Conservation (phyloP, 2,797 vertebrate species). For the Geotrypetes seraphini region DNA sequence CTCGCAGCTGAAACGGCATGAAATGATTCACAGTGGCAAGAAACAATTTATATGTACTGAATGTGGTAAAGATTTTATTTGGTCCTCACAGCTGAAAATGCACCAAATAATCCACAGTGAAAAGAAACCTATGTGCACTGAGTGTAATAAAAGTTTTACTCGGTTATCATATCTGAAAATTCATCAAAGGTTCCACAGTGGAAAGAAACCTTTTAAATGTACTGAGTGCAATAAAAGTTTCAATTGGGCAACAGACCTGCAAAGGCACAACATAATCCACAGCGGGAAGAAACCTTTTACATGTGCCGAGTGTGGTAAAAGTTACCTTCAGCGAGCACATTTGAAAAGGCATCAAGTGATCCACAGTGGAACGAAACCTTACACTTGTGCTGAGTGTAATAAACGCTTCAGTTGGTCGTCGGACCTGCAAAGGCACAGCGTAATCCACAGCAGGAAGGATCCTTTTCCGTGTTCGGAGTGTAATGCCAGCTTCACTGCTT, state of each 20-base stretch:
- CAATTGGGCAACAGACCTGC: no score
- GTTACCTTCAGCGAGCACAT: constrained; percentile 34
- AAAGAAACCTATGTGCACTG: constrained; percentile 32
- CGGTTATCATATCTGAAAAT: no score
- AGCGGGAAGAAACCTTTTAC: constrained; percentile 36
- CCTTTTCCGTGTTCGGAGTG: no score
- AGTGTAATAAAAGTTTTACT: constrained; percentile 38
- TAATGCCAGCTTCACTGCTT: no score
- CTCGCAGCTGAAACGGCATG: constrained; percentile 36
- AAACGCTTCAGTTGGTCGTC: no score
- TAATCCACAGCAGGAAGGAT: no score
- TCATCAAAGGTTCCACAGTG: no score
- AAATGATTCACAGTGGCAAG: constrained; percentile 39
- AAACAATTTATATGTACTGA: constrained; percentile 34
- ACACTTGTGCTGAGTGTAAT: neutral
- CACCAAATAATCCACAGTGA: constrained; percentile 40
- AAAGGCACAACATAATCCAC: constrained; percentile 40
- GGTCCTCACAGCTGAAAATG: constrained; percentile 36
- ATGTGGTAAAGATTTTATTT: constrained; percentile 43
- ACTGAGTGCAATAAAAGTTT: no score
- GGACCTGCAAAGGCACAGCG: no score
- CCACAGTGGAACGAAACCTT: constrained; percentile 1
- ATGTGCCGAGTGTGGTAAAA: constrained; percentile 35
- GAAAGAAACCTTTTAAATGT: constrained; percentile 38
- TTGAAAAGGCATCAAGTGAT: constrained; percentile 10